phyloP scores from a whole-genome alignment of 1,140 invertebrate genomes.

The Eurosta solidaginis region DNA sequence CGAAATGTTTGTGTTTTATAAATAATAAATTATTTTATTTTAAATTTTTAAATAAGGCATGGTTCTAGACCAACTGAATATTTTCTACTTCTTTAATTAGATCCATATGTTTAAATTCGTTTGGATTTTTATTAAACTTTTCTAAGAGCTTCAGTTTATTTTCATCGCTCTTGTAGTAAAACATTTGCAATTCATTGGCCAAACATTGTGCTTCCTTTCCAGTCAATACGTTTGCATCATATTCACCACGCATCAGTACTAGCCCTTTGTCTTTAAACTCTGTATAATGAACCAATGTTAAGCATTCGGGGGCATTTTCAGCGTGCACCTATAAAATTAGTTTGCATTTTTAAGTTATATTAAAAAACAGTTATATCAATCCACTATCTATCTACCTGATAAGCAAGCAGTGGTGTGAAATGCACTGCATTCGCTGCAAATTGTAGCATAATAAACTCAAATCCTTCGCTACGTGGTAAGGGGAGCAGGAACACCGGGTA shows the following conservation, averaged over 20 bases:
- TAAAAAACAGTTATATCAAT: neutral
- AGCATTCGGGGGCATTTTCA: constrained; percentile 89
- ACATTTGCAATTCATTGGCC: constrained; percentile 84
- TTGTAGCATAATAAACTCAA: constrained; percentile 86
- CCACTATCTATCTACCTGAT: constrained; percentile 76
- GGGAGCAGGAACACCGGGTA: constrained; percentile 81
- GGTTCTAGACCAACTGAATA: constrained; percentile 63
- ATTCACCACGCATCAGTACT: constrained; percentile 86
- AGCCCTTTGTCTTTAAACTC: constrained; percentile 81
- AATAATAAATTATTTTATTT: neutral
- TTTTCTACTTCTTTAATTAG: constrained; percentile 81
- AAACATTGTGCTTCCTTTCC: constrained; percentile 82
- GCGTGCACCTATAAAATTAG: constrained; percentile 71
- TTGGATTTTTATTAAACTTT: constrained; percentile 72
- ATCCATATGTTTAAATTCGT: constrained; percentile 83
- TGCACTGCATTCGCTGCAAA: constrained; percentile 76
- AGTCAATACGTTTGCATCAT: constrained; percentile 78
- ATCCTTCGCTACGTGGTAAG: constrained; percentile 79
- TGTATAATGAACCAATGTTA: constrained; percentile 81
- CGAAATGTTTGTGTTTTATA: no score
- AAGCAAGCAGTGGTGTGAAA: constrained; percentile 85
- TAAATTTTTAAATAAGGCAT: neutral
- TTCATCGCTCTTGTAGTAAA: constrained; percentile 73
- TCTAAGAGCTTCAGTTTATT: constrained; percentile 71
- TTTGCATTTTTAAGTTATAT: neutral